These are phyloP conservation scores for Tetramorium bicarinatum DNA, from an alignment of 2,888 invertebrate genomes.

Conservation along the genomic window DNA sequence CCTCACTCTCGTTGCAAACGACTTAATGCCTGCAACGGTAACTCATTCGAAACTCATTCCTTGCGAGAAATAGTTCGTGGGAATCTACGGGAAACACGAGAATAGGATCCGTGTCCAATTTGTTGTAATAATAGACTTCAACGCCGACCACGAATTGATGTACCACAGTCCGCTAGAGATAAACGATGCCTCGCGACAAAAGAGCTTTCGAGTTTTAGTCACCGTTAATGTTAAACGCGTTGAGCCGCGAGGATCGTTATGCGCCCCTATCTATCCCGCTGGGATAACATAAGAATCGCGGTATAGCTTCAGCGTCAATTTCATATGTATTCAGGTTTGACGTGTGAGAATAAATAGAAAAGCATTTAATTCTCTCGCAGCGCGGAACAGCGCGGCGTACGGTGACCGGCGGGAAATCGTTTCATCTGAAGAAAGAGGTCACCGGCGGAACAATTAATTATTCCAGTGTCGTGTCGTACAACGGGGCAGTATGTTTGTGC, in stretches of 20 bases:
- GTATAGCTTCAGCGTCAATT: neutral
- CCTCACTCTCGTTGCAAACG: slow-evolving; percentile 44
- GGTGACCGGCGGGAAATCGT: slow-evolving; percentile 3
- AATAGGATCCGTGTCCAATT: slow-evolving; percentile 61
- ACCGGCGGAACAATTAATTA: slow-evolving; percentile 64
- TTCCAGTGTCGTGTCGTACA: slow-evolving; percentile 55
- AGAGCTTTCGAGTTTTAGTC: slow-evolving; percentile 1
- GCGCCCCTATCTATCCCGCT: neutral
- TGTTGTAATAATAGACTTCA: slow-evolving; percentile 49
- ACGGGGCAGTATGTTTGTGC: slow-evolving; percentile 59
- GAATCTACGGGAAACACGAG: slow-evolving; percentile 58
- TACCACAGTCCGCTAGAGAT: neutral
- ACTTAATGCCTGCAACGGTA: slow-evolving; percentile 64
- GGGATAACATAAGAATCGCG: neutral
- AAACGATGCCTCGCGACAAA: slow-evolving; percentile 24
- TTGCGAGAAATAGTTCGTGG: slow-evolving; percentile 48
- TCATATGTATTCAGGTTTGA: neutral
- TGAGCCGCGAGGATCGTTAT: neutral
- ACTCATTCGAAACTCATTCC: slow-evolving; percentile 69
- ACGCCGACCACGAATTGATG: slow-evolving; percentile 41
- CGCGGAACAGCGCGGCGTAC: neutral
- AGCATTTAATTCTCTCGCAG: slow-evolving; percentile 2
- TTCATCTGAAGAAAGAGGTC: slow-evolving; percentile 47
- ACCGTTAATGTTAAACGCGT: neutral
- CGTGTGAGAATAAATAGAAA: slow-evolving; percentile 2